These are phyloP conservation scores for Nymphalis polychloros DNA, from an alignment of 2,888 invertebrate genomes.

Conservation along the genomic window DNA sequence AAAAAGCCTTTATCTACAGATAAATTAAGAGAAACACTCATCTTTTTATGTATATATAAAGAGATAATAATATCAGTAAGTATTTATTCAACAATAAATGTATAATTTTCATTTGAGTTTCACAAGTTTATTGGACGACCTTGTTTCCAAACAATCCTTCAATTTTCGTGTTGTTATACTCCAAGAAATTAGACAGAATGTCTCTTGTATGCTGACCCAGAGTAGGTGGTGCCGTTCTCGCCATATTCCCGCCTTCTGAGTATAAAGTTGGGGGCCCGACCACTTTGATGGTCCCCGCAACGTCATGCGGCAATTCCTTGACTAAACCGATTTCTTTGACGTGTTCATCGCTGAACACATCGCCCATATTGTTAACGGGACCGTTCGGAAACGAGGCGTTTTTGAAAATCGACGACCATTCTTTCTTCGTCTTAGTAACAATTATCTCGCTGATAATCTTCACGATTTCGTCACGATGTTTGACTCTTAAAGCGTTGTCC, in stretches of 20 bases:
- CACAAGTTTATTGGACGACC: slow-evolving; percentile 45
- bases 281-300: slow-evolving; percentile 86
- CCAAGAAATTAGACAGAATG: slow-evolving; percentile 85
- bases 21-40: slow-evolving; percentile 12
- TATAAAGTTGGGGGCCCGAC: slow-evolving; percentile 94
- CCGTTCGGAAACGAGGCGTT: slow-evolving; percentile 92
- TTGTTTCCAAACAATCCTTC: slow-evolving; percentile 76
- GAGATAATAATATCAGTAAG: too few relatives aligned
- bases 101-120: too few relatives aligned
- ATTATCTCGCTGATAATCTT: slow-evolving; percentile 81
- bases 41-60: background rate
- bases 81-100: too few relatives aligned
- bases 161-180: slow-evolving; percentile 83
- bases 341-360: slow-evolving; percentile 95
- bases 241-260: slow-evolving; percentile 86
- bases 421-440: slow-evolving; percentile 84
- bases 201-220: slow-evolving; percentile 94
- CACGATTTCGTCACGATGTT: slow-evolving; percentile 87
- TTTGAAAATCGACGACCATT: slow-evolving; percentile 89
- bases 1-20: slow-evolving; percentile 10
- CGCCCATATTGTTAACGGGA: slow-evolving; percentile 91
- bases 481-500: slow-evolving; percentile 88
- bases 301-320: slow-evolving; percentile 86
- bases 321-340: slow-evolving; percentile 87
- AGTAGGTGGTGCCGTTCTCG: slow-evolving; percentile 89